These are phyloP conservation scores for Cacoxenus indagator DNA, from an alignment of 2,888 invertebrate species.

Conservation along the genomic window DNA sequence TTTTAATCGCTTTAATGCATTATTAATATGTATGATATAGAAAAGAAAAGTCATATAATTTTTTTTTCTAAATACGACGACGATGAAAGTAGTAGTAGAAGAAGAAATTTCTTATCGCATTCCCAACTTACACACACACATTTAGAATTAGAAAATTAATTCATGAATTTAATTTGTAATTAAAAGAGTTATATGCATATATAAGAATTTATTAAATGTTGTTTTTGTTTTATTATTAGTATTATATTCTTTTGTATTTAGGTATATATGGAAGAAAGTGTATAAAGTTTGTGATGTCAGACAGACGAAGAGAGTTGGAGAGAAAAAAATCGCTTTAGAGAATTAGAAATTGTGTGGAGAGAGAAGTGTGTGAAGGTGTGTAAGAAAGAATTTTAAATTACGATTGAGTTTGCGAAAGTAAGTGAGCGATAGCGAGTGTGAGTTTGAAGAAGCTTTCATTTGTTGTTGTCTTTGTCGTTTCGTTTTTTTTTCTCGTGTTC, in stretches of 20 bases:
- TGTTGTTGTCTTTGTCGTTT: too few relatives aligned
- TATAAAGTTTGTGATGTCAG: too few relatives aligned
- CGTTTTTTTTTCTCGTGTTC: neutral
- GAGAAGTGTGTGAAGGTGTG: neutral
- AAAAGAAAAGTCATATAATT: too few relatives aligned
- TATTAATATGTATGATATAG: too few relatives aligned
- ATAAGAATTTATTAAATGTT: neutral
- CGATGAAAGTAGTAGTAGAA: too few relatives aligned
- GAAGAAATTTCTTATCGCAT: neutral
- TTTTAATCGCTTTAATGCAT: too few relatives aligned
- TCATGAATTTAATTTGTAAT: neutral
- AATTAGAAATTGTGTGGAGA: neutral
- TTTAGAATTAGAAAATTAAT: slow-evolving; percentile 3
- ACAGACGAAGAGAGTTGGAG: neutral
- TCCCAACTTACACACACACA: slow-evolving; percentile 8
- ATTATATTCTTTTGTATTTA: neutral
- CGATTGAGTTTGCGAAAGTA: neutral
- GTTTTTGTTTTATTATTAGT: neutral
- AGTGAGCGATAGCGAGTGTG: neutral
- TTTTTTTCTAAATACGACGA: too few relatives aligned
- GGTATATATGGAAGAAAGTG: too few relatives aligned
- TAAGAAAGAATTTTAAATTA: neutral
- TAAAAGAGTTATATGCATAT: neutral
- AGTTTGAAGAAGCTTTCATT: neutral
- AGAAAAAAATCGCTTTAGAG: neutral